Evolutionary conservation across 2,113 vertebrate genomes (phyloP).

Genomic region (Menidia beryllina): DNA sequence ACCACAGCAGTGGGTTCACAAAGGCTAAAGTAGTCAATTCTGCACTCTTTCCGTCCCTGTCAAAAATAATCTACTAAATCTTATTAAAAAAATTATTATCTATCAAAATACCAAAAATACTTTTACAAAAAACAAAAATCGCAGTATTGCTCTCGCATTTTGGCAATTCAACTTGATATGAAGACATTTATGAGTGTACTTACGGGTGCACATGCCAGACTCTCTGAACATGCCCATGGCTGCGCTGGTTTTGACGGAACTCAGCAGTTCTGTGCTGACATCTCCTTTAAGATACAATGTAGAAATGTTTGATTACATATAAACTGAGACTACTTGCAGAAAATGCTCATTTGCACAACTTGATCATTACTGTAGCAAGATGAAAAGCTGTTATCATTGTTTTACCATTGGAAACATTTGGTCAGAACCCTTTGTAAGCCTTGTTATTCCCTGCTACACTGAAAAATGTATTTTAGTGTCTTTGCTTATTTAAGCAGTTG

Average conservation of each 20-base stretch:
- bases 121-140: background rate
- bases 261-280: constrained; percentile 54
- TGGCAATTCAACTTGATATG: background rate
- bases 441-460: no score
- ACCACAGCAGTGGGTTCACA: no score
- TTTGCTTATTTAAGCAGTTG: background rate
- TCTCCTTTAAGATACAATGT: constrained; percentile 63
- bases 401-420: background rate
- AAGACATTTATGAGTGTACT: constrained; percentile 36
- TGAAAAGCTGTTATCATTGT: background rate
- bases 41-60: no score
- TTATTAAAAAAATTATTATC: background rate
- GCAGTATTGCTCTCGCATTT: background rate
- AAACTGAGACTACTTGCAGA: background rate
- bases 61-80: background rate
- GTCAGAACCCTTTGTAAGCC: background rate
- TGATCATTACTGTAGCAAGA: background rate
- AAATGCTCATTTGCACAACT: background rate
- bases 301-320: constrained; percentile 1
- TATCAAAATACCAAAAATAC: no score
- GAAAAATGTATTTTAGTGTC: background rate
- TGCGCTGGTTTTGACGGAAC: constrained; percentile 67
- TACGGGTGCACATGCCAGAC: constrained; percentile 66
- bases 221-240: constrained; percentile 76
- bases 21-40: no score